A percentile compares a stretch with the other conserved stretches of the same genome.
phyloP scores from a whole-genome alignment of 2,113 vertebrate genomes.

The Perca flavescens region DNA sequence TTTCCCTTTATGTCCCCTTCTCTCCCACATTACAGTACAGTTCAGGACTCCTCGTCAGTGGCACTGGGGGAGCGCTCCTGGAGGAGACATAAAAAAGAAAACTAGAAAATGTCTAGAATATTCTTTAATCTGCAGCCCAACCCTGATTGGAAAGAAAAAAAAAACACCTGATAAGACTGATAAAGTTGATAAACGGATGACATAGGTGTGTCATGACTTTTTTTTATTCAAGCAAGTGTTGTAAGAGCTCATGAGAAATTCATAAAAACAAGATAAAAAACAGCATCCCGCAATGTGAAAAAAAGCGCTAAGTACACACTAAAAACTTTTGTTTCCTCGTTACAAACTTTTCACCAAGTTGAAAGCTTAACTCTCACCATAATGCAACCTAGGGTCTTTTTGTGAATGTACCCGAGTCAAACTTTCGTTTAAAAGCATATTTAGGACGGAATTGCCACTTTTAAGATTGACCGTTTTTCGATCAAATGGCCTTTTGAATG shows the following conservation, averaged over 20 bases:
- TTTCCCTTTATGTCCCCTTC: conserved; percentile 12
- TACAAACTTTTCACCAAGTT: background rate
- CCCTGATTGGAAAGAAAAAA: background rate
- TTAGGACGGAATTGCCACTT: too few relatives aligned
- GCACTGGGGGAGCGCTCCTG: conserved; percentile 79
- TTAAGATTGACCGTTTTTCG: too few relatives aligned
- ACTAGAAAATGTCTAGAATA: background rate
- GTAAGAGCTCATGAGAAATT: background rate
- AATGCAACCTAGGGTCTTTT: too few relatives aligned
- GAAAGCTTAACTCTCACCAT: too few relatives aligned
- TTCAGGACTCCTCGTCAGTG: conserved; percentile 78
- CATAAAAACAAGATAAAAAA: background rate
- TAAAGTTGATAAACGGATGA: background rate
- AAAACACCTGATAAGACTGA: background rate
- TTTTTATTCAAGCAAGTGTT: too few relatives aligned
- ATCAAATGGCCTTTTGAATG: too few relatives aligned
- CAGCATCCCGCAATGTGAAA: background rate
- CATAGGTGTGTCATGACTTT: background rate
- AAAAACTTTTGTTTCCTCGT: background rate
- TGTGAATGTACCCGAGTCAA: too few relatives aligned
- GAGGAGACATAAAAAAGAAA: conserved; percentile 19
- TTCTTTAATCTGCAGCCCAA: background rate
- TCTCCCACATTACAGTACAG: conserved; percentile 5
- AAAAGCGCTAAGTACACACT: background rate
- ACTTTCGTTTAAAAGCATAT: too few relatives aligned